Conservation (phyloP, 2,113 vertebrate genomes). For the Trogon surrucura region DNA sequence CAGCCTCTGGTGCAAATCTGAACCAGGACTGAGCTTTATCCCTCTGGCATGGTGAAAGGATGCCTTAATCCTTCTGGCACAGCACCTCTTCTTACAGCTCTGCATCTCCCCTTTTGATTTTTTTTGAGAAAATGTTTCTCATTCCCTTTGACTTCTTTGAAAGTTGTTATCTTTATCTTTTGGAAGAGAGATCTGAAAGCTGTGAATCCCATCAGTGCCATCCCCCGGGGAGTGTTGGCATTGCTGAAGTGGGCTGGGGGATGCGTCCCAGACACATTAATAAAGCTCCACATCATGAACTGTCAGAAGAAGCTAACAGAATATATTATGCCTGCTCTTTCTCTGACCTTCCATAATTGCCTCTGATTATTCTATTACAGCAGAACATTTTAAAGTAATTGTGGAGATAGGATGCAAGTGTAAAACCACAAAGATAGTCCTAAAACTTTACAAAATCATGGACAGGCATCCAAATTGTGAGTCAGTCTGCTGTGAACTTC, state of each 20-base stretch:
- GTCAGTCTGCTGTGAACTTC: neutral
- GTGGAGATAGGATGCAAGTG: neutral
- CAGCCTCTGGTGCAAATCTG: neutral
- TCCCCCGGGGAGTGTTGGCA: neutral
- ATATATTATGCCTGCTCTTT: neutral
- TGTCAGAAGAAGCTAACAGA: neutral
- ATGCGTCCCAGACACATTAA: neutral
- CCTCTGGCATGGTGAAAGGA: neutral
- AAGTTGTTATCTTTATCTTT: neutral
- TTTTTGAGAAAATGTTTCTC: neutral
- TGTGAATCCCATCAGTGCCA: neutral
- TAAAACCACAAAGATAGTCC: neutral
- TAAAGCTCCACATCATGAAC: neutral
- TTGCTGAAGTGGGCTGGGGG: neutral
- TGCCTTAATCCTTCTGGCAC: neutral
- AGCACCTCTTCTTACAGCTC: neutral
- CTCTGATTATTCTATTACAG: conserved; percentile 37
- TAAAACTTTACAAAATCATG: neutral
- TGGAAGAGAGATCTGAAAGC: neutral
- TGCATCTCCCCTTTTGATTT: neutral
- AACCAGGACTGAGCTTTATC: neutral
- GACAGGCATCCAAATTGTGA: neutral
- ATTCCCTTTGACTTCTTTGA: neutral
- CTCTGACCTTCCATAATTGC: conserved; percentile 33
- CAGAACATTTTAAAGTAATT: conserved; percentile 19